Conservation (phyloP, 2,888 invertebrate species). For the Athetis lepigone region DNA sequence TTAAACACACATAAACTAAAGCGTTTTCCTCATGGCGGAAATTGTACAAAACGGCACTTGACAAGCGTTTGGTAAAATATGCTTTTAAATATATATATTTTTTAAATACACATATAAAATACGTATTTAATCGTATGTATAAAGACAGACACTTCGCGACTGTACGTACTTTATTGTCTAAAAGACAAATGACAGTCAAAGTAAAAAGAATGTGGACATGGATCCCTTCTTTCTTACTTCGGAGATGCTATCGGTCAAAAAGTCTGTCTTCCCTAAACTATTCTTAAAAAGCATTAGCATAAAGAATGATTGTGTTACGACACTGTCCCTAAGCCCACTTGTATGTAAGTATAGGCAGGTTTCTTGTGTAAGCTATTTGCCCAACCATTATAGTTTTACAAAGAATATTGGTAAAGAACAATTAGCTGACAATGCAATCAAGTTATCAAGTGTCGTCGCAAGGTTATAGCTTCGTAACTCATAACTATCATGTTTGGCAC, state of each 20-base stretch:
- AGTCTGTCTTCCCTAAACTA: constrained; percentile 28
- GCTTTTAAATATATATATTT: too few species aligned
- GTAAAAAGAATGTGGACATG: too few species aligned
- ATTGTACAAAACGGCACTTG: background rate
- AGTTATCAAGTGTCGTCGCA: constrained; percentile 54
- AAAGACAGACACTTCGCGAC: too few species aligned
- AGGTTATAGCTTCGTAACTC: constrained; percentile 55
- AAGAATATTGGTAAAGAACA: constrained; percentile 61
- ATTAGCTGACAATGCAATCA: constrained; percentile 57
- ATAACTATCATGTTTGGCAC: constrained; percentile 27
- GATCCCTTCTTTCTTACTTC: too few species aligned
- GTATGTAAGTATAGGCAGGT: constrained; percentile 13
- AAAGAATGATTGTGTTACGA: constrained; percentile 12
- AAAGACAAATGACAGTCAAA: too few species aligned
- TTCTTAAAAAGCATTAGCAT: constrained; percentile 9
- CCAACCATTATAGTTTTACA: constrained; percentile 62
- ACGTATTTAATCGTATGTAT: too few species aligned
- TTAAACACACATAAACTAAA: background rate
- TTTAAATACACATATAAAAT: too few species aligned
- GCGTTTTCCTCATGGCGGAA: background rate
- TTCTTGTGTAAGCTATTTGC: constrained; percentile 63
- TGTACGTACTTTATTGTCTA: too few species aligned
- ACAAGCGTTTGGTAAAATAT: too few species aligned
- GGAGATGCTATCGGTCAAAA: too few species aligned
- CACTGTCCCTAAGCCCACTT: constrained; percentile 17